A percentile compares a stretch with the other conserved stretches of the same genome.
These are phyloP conservation scores for Mola mola DNA, from an alignment of 2,113 vertebrate genomes.

Conservation along the genomic window DNA sequence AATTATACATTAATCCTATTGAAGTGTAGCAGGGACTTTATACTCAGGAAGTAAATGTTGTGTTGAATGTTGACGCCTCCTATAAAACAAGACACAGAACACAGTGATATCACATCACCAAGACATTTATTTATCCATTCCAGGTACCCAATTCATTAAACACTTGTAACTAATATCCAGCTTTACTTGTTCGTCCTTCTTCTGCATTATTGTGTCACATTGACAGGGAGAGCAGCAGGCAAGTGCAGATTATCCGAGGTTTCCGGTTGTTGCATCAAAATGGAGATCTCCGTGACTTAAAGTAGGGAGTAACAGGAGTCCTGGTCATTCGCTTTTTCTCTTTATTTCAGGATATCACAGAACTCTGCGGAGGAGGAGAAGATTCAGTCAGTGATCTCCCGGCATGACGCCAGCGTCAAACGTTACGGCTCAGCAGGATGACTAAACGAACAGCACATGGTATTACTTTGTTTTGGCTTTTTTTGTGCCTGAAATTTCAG, in stretches of 20 bases:
- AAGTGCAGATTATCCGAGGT: constrained; percentile 36
- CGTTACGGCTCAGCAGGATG: background rate
- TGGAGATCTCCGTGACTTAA: constrained; percentile 16
- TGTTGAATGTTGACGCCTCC: too few species aligned
- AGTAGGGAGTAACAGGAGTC: constrained; percentile 7
- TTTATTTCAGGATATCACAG: constrained; percentile 78
- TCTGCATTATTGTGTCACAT: constrained; percentile 34
- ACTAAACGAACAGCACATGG: background rate
- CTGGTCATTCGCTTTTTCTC: background rate
- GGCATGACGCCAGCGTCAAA: constrained; percentile 1
- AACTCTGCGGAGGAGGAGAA: constrained; percentile 76
- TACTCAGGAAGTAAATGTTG: too few species aligned
- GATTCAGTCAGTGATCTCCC: constrained; percentile 3
- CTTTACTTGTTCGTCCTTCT: constrained; percentile 5
- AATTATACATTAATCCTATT: too few species aligned
- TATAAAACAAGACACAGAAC: background rate
- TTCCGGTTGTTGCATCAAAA: constrained; percentile 31
- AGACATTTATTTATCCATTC: constrained; percentile 61
- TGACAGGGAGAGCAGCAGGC: constrained; percentile 53
- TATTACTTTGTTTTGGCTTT: constrained; percentile 5
- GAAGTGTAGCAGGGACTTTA: too few species aligned
- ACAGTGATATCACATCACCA: constrained; percentile 18
- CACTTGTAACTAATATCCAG: constrained; percentile 31
- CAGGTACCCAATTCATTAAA: constrained; percentile 29
- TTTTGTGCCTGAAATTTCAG: constrained; percentile 51